A percentile compares a stretch with the other conserved stretches of the same genome.
These are phyloP conservation scores for Caenorhabditis uteleia DNA, from an alignment of 2,888 invertebrate species.

Conservation along the genomic window DNA sequence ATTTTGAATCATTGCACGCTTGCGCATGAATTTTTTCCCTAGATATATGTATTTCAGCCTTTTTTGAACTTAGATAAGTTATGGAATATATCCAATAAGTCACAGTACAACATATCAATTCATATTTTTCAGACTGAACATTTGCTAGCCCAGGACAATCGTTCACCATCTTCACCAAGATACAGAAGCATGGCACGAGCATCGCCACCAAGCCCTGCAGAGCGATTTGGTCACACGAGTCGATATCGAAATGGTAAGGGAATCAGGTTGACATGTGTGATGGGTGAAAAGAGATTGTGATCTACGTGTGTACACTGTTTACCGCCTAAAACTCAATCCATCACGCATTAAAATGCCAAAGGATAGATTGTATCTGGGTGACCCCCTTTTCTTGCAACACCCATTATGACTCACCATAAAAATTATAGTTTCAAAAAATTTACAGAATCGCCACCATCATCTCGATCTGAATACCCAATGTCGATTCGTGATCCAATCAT, in stretches of 20 bases:
- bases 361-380: too few relatives aligned
- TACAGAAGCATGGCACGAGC: constrained; percentile 48
- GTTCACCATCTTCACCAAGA: constrained; percentile 56
- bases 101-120: background rate
- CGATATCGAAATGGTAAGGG: constrained; percentile 49
- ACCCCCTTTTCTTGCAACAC: too few relatives aligned
- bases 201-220: constrained; percentile 52
- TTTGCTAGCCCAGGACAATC: constrained; percentile 53
- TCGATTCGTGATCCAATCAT: constrained; percentile 49
- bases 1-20: too few relatives aligned
- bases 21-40: background rate
- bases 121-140: constrained; percentile 67
- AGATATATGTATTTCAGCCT: background rate
- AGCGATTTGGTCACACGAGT: constrained; percentile 37
- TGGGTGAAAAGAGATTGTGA: too few relatives aligned
- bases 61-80: background rate
- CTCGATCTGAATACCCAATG: constrained; percentile 52
- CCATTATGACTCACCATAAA: too few relatives aligned
- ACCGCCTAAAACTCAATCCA: too few relatives aligned
- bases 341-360: too few relatives aligned
- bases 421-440: too few relatives aligned
- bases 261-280: too few relatives aligned
- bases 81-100: background rate
- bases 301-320: too few relatives aligned
- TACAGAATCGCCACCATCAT: constrained; percentile 54